Evolutionary conservation across 2,888 invertebrate species (phyloP).

Genomic region (Latrodectus hesperus): DNA sequence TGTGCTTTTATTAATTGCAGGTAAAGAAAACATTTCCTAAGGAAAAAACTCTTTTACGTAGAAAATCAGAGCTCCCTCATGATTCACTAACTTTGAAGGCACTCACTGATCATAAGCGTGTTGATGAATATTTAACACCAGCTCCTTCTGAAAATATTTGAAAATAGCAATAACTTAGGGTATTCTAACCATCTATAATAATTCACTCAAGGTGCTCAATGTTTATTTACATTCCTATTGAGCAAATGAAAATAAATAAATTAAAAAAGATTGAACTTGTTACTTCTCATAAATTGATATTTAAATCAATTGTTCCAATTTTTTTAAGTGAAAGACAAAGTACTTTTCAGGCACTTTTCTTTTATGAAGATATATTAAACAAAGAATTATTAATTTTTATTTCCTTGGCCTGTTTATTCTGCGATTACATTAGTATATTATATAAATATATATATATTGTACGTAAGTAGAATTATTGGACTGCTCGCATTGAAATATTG

Average conservation of each 20-base stretch:
- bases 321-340: constrained; percentile 38
- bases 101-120: constrained; percentile 90
- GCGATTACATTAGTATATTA: constrained; percentile 7
- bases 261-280: constrained; percentile 38
- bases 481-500: not conserved
- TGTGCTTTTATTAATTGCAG: constrained; percentile 74
- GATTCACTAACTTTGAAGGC: constrained; percentile 93
- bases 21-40: constrained; percentile 82
- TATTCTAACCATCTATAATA: constrained; percentile 53
- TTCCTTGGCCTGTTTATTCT: not conserved
- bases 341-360: constrained; percentile 44
- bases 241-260: constrained; percentile 35
- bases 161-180: constrained; percentile 68
- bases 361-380: not conserved
- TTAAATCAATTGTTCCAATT: constrained; percentile 41
- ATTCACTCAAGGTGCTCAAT: constrained; percentile 65
- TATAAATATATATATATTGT: constrained; percentile 1
- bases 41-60: constrained; percentile 91
- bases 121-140: constrained; percentile 88
- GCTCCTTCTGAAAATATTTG: constrained; percentile 70
- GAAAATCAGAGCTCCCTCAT: constrained; percentile 96
- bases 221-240: constrained; percentile 69
- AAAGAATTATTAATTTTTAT: not conserved
- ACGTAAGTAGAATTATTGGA: constrained; percentile 3
- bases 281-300: constrained; percentile 57